Evolutionary conservation across 53 echinoderm and acorn worm genomes (phyloP).

Genomic region (Paracentrotus lividus): DNA sequence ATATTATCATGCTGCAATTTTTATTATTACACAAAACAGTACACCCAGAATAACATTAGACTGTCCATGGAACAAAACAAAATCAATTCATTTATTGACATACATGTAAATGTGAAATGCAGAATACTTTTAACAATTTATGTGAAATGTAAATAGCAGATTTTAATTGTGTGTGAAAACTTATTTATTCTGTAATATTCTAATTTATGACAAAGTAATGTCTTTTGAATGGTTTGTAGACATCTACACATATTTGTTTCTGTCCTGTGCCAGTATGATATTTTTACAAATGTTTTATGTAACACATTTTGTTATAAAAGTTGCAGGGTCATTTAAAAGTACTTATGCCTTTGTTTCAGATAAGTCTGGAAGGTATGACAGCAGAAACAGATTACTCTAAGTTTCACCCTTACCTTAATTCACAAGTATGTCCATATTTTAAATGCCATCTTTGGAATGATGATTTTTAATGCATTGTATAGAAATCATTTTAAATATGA

Average conservation of each 20-base stretch:
- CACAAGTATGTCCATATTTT: too few relatives aligned
- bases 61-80: too few relatives aligned
- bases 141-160: background rate
- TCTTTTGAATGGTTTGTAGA: background rate
- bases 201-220: background rate
- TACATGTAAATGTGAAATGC: background rate
- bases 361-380: background rate
- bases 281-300: background rate
- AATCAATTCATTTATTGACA: background rate
- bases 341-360: background rate
- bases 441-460: too few relatives aligned
- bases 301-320: background rate
- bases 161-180: background rate
- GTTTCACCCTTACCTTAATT: background rate
- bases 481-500: background rate
- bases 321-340: background rate
- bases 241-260: background rate
- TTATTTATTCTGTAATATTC: slow-evolving; percentile 11
- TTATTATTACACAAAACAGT: slow-evolving; percentile 1
- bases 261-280: background rate
- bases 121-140: background rate
- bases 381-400: background rate
- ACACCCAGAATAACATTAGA: background rate
- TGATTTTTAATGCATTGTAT: background rate
- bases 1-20: background rate